Percentiles rank a stretch among this genome's conserved stretches.
These are phyloP conservation scores for Furcifer pardalis DNA, from an alignment of 2,797 vertebrate species.

Conservation along the genomic window DNA sequence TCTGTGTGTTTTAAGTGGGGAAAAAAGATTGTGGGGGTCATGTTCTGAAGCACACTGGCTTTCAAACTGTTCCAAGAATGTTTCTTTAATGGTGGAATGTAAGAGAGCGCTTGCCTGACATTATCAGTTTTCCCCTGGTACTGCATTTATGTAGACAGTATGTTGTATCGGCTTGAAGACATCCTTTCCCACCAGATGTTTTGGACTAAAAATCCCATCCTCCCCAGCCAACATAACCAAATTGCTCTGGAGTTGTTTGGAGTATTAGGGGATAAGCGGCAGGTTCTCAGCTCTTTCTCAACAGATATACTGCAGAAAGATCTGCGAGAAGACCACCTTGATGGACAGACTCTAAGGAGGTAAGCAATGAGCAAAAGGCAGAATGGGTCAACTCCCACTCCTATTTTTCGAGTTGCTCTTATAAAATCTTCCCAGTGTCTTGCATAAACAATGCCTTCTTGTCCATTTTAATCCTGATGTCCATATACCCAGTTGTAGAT, in stretches of 20 bases:
- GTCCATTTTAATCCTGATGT: background rate
- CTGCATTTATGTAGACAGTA: background rate
- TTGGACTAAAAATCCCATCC: background rate
- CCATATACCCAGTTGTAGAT: background rate
- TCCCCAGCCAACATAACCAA: background rate
- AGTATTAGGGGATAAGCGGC: background rate
- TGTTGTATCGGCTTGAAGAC: background rate
- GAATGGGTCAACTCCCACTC: no score
- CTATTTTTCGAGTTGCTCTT: background rate
- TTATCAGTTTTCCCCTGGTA: background rate
- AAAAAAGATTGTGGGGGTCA: background rate
- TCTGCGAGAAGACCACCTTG: background rate
- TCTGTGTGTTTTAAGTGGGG: background rate
- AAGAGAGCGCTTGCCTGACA: background rate
- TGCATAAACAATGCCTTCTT: background rate
- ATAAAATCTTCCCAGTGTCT: background rate
- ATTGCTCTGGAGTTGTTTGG: background rate
- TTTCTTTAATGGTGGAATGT: background rate
- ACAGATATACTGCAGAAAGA: background rate
- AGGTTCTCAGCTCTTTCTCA: background rate
- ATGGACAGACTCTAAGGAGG: background rate
- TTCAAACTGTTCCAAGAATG: background rate
- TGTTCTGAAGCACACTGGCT: background rate
- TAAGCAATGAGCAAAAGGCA: background rate
- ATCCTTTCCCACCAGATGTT: background rate